Conservation (phyloP, 1,140 invertebrate genomes). For the Drosophila malerkotliana region DNA sequence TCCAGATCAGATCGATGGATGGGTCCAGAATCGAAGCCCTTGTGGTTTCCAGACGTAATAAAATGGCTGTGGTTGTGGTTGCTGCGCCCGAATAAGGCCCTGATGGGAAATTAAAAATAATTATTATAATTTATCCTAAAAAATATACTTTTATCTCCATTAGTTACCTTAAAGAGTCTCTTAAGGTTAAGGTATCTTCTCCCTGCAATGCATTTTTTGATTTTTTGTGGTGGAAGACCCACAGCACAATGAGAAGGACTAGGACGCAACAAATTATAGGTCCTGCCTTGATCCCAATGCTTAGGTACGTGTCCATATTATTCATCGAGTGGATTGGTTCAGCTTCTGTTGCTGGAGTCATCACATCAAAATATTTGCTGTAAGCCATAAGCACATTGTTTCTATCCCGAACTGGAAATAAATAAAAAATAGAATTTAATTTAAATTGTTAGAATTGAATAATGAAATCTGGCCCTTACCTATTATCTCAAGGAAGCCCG, state of each 20-base stretch:
- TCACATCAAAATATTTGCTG: slow-evolving; percentile 86
- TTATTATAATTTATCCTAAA: neutral
- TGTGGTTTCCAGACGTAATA: slow-evolving; percentile 84
- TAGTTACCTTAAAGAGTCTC: slow-evolving; percentile 87
- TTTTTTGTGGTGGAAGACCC: slow-evolving; percentile 88
- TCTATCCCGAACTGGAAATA: slow-evolving; percentile 59
- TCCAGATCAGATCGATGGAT: slow-evolving; percentile 89
- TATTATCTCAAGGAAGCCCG: slow-evolving; percentile 92
- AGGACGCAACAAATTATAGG: slow-evolving; percentile 88
- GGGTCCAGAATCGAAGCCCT: slow-evolving; percentile 92
- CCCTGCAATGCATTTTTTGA: slow-evolving; percentile 89
- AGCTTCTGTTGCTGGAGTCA: slow-evolving; percentile 75
- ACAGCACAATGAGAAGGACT: slow-evolving; percentile 88
- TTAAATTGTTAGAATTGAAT: neutral
- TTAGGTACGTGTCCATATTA: slow-evolving; percentile 71
- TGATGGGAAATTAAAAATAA: slow-evolving; percentile 10
- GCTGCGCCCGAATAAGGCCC: slow-evolving; percentile 76
- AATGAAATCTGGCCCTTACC: slow-evolving; percentile 84
- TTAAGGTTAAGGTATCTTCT: slow-evolving; percentile 90
- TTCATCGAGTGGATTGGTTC: slow-evolving; percentile 61
- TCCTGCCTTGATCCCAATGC: slow-evolving; percentile 85
- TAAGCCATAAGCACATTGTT: slow-evolving; percentile 84
- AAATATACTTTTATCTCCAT: neutral
- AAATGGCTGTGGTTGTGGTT: slow-evolving; percentile 80
- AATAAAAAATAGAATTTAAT: neutral